These are phyloP conservation scores for Ptychoptera contaminata DNA, from an alignment of 2,888 invertebrate species.

Conservation along the genomic window DNA sequence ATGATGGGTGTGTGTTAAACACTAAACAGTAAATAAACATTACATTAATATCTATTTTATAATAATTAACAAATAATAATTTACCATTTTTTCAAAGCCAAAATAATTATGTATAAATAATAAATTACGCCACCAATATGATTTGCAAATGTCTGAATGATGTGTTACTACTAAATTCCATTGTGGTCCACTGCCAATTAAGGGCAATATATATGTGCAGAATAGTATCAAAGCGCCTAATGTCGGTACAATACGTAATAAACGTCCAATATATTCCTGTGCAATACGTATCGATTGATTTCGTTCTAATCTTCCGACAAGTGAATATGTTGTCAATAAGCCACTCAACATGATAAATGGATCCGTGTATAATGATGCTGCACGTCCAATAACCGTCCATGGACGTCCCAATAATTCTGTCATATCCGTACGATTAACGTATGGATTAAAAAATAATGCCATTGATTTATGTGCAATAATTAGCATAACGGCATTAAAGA, in stretches of 20 bases:
- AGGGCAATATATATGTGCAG: slow-evolving; percentile 48
- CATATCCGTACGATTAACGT: slow-evolving; percentile 47
- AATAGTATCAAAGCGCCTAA: slow-evolving; percentile 47
- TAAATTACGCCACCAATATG: slow-evolving; percentile 54
- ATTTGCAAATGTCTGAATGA: slow-evolving; percentile 49
- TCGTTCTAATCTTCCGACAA: slow-evolving; percentile 40
- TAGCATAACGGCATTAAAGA: slow-evolving; percentile 45
- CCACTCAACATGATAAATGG: slow-evolving; percentile 56
- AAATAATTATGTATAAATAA: slow-evolving; percentile 57
- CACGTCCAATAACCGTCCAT: slow-evolving; percentile 50
- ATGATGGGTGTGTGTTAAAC: slow-evolving; percentile 55
- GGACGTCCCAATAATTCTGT: slow-evolving; percentile 46
- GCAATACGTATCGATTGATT: slow-evolving; percentile 37
- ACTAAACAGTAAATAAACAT: slow-evolving; percentile 27
- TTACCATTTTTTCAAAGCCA: slow-evolving; percentile 54
- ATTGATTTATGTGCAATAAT: slow-evolving; percentile 53
- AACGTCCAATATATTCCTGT: slow-evolving; percentile 44
- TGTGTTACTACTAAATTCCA: slow-evolving; percentile 53
- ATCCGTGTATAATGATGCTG: slow-evolving; percentile 54
- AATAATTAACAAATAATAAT: slow-evolving; percentile 5
- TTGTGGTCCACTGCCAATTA: slow-evolving; percentile 45
- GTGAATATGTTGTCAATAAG: slow-evolving; percentile 45
- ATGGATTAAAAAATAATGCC: slow-evolving; percentile 51
- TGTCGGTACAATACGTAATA: slow-evolving; percentile 43
- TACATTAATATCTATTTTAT: background rate